phyloP scores from a whole-genome alignment of 2,113 vertebrate species.

The Meleagris gallopavo region DNA sequence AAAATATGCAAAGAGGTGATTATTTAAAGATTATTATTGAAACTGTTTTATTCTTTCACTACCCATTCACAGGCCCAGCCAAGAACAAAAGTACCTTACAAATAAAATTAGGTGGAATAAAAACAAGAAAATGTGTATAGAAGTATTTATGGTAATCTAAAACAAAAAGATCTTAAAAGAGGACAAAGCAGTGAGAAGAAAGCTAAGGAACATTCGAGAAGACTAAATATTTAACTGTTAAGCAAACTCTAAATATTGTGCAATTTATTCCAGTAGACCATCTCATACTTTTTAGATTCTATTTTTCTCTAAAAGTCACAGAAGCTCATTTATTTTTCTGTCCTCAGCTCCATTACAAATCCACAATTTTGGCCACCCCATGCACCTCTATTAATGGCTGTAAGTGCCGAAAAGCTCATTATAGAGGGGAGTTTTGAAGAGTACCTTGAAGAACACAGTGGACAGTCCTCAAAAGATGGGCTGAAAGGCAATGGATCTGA shows the following conservation, averaged over 20 bases:
- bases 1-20: not conserved
- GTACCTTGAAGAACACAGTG: not conserved
- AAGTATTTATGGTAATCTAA: not conserved
- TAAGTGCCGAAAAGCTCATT: not conserved
- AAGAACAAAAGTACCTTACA: not conserved
- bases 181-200: not conserved
- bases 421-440: not conserved
- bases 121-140: not conserved
- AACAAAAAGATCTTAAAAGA: not conserved
- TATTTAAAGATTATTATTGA: not conserved
- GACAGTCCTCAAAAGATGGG: rapidly evolving
- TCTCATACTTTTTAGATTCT: not conserved
- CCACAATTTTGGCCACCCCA: not conserved
- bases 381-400: not conserved
- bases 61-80: not conserved
- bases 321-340: not conserved
- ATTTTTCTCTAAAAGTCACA: not conserved
- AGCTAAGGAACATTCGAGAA: not conserved
- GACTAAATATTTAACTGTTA: not conserved
- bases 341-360: not conserved
- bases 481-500: not conserved
- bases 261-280: not conserved
- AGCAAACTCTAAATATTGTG: not conserved
- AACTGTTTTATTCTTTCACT: not conserved
- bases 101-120: not conserved